Base-by-base conservation (phyloP, 2,113 vertebrate species). In the Ptilonorhynchus violaceus region DNA sequence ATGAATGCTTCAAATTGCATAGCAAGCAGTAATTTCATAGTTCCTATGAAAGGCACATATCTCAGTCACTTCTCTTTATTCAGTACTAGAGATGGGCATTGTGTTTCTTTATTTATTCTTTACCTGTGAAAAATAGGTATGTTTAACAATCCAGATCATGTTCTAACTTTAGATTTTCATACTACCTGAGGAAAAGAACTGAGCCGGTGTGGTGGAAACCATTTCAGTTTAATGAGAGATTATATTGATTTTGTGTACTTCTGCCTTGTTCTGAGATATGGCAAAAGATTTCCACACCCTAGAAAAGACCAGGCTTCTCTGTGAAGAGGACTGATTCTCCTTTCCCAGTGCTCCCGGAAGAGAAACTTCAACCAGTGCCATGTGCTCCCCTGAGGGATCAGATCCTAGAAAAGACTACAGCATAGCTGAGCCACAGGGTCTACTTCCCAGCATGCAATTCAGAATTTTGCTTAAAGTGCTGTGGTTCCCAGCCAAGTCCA, bases 371-470 rank as follows among this genome's bases (percentile, higher is more conserved):
- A 3, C 42, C 20, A 59, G 41, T 4, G 7, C 21, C 16, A 21
- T n/a, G 7, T 0, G 0, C 10, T 85, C 9, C 31, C 35, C 37
- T 1, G 2, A 13, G 5, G 11, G 6, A 7, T 59, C 35, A 56
- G 25, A 70, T 64, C 13, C 3, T 2, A 84, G 35, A 67, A 84
- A 63, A 92, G 47, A 37, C 16, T 39, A 19, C 1, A 7, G 33
- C 55, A 50, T 18, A 70, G 24, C 22, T 47, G 56, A 52, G 63
- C 13, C 7, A 0, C 37, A 55, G 41, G 5, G 12, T 18, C n/a
- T 84, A 33, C 31, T 50, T 76, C 28, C 59, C 35, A 25, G 25
- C 0, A 3, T 12, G 3, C 33, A 78, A 56, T 56, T 81, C 68
- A 81, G 33, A 91, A 68, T 78, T 78, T 53, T 37, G 8, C 15